Evolutionary conservation across 2,113 vertebrate genomes (phyloP).

Genomic region (Melozone crissalis): DNA sequence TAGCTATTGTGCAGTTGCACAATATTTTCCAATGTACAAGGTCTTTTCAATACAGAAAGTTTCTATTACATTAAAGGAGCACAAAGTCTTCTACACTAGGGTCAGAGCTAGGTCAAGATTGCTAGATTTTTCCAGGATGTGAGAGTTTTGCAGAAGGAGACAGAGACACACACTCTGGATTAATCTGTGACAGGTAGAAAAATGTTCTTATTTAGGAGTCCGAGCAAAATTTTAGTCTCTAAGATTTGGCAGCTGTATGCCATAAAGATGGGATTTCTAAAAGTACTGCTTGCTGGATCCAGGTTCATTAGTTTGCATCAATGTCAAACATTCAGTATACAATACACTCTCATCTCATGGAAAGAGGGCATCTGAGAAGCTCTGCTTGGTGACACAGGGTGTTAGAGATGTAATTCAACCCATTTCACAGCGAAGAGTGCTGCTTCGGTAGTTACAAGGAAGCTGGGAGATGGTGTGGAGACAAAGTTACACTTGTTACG

Average conservation of each 20-base stretch:
- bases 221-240: background rate
- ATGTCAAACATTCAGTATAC: conserved; percentile 6
- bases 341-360: background rate
- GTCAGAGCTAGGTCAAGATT: conserved; percentile 20
- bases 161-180: conserved; percentile 19
- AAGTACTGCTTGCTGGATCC: conserved; percentile 18
- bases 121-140: conserved; percentile 35
- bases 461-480: background rate
- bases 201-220: conserved; percentile 43
- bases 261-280: conserved; percentile 35
- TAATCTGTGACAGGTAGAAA: conserved; percentile 60
- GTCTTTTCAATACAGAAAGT: background rate
- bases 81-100: background rate
- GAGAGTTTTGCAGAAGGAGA: conserved; percentile 27
- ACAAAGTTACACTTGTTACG: background rate
- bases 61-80: background rate
- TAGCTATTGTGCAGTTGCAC: background rate
- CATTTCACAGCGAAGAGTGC: background rate
- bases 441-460: background rate
- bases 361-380: background rate
- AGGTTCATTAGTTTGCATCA: conserved; percentile 44
- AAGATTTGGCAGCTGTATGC: conserved; percentile 51
- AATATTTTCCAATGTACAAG: background rate
- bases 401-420: background rate
- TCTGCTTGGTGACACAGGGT: background rate